Conservation (phyloP, 2,888 invertebrate species). For the Odontothrips loti region DNA sequence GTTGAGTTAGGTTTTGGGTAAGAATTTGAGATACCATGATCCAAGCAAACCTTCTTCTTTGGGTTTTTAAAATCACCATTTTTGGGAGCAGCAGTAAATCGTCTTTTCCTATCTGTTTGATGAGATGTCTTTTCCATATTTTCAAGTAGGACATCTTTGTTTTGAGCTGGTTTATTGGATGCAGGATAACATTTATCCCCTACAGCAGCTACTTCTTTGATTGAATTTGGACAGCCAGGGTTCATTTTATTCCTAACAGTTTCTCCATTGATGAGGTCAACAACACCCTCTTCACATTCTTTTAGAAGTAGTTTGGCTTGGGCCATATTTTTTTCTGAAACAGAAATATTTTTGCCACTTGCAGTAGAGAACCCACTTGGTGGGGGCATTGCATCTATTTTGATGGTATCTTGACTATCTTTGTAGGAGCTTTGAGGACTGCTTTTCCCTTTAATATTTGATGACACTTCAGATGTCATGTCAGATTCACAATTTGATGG, state of each 20-base stretch:
- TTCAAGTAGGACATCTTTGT: not conserved
- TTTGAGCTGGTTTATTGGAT: not conserved
- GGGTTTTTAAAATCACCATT: not conserved
- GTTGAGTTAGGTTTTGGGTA: not conserved
- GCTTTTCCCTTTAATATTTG: not conserved
- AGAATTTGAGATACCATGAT: not conserved
- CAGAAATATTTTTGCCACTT: not conserved
- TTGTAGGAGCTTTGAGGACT: not conserved
- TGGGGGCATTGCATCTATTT: not conserved
- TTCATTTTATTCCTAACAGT: not conserved
- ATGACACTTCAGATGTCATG: not conserved
- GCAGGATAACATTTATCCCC: no score
- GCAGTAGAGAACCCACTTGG: not conserved
- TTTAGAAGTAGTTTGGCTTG: not conserved
- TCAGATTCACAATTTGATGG: not conserved
- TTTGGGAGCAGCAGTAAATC: not conserved
- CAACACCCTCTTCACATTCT: no score
- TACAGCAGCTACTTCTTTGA: not conserved
- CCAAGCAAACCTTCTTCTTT: not conserved
- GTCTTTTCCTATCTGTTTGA: not conserved
- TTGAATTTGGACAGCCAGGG: not conserved
- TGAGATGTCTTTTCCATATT: not conserved
- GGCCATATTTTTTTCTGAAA: not conserved
- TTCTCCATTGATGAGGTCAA: no score
- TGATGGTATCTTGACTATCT: not conserved